phyloP scores from a whole-genome alignment of 2,797 vertebrate species.

The Martes flavigula region DNA sequence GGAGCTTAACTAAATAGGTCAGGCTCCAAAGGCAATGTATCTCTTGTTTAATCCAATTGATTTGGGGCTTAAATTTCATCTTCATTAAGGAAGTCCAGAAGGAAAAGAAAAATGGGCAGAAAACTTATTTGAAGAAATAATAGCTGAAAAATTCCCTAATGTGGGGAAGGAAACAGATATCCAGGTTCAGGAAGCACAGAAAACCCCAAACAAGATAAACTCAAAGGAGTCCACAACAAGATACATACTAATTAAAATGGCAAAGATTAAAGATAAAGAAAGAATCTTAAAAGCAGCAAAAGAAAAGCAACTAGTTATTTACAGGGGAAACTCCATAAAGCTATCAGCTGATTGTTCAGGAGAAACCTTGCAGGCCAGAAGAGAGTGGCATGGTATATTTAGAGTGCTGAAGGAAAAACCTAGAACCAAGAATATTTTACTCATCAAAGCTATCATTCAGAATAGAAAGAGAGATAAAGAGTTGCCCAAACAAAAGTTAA shows the following conservation, averaged over 20 bases:
- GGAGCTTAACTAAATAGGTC: not conserved
- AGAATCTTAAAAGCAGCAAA: not conserved
- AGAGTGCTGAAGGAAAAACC: not conserved
- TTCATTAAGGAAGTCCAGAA: not conserved
- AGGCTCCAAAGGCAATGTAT: not conserved
- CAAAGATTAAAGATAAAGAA: not conserved
- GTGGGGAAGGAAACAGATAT: no score
- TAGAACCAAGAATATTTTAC: not conserved
- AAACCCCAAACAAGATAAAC: no score
- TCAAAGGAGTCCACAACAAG: not conserved
- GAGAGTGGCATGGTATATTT: not conserved
- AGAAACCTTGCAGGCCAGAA: not conserved
- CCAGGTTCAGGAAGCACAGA: no score
- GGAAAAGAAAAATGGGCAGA: not conserved
- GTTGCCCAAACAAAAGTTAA: not conserved
- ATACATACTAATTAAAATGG: not conserved
- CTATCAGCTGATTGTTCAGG: not conserved
- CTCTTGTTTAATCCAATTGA: not conserved
- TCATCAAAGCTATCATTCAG: no score
- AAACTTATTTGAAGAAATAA: not conserved
- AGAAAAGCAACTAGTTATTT: not conserved
- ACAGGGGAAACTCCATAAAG: not conserved
- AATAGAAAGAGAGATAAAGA: no score
- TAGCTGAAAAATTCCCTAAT: no score
- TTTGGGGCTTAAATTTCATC: constrained; percentile 12